Percentiles rank a stretch among this genome's conserved stretches.
Conservation (phyloP, 2,888 invertebrate species). For the Biston betularia region DNA sequence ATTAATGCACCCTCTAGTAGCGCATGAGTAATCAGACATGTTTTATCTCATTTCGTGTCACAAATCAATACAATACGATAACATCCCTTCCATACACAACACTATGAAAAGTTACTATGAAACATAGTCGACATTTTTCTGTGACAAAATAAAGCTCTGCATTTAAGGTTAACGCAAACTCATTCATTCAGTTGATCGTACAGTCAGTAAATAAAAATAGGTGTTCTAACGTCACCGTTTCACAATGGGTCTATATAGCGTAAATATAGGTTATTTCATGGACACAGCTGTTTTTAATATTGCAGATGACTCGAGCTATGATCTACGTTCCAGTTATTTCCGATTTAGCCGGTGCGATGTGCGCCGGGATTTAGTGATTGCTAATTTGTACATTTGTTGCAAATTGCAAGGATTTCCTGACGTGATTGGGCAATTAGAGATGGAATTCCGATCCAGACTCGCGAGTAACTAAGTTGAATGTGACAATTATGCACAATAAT, state of each 20-base stretch:
- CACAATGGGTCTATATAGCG: constrained; percentile 24
- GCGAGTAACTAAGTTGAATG: neutral
- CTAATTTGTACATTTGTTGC: constrained; percentile 24
- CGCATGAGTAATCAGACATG: constrained; percentile 21
- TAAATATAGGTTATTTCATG: constrained; percentile 29
- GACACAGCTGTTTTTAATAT: constrained; percentile 28
- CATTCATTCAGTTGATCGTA: constrained; percentile 31
- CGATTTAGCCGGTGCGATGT: constrained; percentile 5
- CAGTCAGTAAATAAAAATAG: constrained; percentile 32
- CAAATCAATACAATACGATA: constrained; percentile 23
- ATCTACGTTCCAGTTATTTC: constrained; percentile 25
- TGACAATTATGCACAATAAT: neutral
- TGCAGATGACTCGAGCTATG: constrained; percentile 22
- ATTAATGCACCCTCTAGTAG: constrained; percentile 34
- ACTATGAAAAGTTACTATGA: constrained; percentile 5
- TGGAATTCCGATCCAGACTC: neutral
- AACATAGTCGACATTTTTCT: constrained; percentile 20
- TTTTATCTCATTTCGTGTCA: constrained; percentile 26
- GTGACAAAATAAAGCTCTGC: constrained; percentile 29
- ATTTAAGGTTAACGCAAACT: constrained; percentile 30
- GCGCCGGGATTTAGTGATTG: constrained; percentile 17
- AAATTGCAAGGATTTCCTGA: constrained; percentile 13
- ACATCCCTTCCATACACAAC: constrained; percentile 1
- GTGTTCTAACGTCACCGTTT: constrained; percentile 30
- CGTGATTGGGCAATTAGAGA: constrained; percentile 11